Evolutionary conservation across 2,113 vertebrate genomes (phyloP).

Genomic region (Pteruthius melanotis): DNA sequence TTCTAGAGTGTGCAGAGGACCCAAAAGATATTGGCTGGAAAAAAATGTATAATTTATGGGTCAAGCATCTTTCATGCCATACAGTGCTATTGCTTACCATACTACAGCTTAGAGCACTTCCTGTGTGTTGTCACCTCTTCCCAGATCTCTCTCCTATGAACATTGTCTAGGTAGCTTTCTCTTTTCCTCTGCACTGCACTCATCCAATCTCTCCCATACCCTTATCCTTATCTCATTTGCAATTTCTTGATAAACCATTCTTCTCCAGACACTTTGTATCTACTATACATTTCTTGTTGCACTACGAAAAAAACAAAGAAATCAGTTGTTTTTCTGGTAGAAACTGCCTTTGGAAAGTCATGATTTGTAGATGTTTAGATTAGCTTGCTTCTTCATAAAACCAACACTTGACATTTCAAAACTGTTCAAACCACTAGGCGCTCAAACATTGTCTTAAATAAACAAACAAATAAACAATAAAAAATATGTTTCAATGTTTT

Average conservation of each 20-base stretch:
- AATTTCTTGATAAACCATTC: background rate
- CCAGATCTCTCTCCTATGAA: background rate
- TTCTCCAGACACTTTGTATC: background rate
- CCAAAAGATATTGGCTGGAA: background rate
- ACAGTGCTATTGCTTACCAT: background rate
- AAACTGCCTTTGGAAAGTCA: background rate
- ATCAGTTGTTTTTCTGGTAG: background rate
- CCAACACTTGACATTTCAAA: background rate
- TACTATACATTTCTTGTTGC: background rate
- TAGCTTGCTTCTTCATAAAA: background rate
- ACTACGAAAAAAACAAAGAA: background rate
- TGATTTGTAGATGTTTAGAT: background rate
- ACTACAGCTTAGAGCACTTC: background rate
- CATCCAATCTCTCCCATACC: background rate
- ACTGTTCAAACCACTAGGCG: background rate
- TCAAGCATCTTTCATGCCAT: background rate
- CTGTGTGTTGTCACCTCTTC: background rate
- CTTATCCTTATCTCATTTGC: background rate
- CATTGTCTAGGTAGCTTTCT: background rate
- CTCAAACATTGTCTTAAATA: background rate
- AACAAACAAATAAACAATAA: background rate
- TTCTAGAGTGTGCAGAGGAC: background rate
- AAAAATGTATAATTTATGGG: background rate
- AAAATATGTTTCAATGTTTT: background rate
- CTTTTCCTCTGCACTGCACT: background rate